phyloP scores from a whole-genome alignment of 2,113 vertebrate species.

The Caloenas nicobarica region DNA sequence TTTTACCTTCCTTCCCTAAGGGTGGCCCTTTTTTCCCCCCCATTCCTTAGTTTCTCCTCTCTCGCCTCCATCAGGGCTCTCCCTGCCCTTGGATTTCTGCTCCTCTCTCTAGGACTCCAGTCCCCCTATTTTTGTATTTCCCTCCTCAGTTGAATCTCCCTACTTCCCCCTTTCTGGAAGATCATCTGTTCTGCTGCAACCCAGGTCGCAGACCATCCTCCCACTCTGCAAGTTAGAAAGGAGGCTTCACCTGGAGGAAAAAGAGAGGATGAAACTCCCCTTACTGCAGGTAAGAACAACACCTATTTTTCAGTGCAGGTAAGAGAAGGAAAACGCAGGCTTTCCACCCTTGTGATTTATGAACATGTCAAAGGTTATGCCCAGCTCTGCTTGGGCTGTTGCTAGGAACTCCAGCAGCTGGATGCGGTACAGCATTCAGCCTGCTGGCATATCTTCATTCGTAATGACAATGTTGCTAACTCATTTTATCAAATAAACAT shows the following conservation, averaged over 20 bases:
- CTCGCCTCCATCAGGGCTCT: not conserved
- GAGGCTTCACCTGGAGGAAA: not conserved
- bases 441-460: not conserved
- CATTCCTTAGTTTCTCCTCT: not conserved
- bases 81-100: not conserved
- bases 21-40: not conserved
- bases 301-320: not conserved
- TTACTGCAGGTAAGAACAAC: not conserved
- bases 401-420: not conserved
- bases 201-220: not conserved
- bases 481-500: not conserved
- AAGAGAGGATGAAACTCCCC: not conserved
- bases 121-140: not conserved
- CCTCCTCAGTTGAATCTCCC: accelerated
- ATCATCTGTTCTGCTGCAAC: not conserved
- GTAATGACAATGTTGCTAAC: not conserved
- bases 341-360: not conserved
- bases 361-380: not conserved
- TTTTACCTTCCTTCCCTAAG: not conserved
- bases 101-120: not conserved
- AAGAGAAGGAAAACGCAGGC: not conserved
- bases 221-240: not conserved
- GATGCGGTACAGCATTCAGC: not conserved
- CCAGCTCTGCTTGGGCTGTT: not conserved
- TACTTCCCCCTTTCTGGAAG: not conserved